Percentiles rank a stretch among this genome's conserved stretches.
Conservation (phyloP, 1,140 invertebrate genomes). For the Solen grandis region DNA sequence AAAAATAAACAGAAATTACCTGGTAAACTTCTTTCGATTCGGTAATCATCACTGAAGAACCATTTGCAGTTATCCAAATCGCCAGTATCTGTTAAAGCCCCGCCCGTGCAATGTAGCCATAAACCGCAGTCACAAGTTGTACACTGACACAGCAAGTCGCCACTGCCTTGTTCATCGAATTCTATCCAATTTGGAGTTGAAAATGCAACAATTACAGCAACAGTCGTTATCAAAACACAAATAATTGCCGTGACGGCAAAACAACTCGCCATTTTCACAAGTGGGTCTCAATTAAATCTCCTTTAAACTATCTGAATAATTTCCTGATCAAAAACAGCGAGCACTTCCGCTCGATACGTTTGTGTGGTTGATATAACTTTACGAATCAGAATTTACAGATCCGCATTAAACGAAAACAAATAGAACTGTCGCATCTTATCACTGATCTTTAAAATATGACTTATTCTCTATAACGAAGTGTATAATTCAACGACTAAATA, state of each 20-base stretch:
- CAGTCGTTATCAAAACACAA: constrained; percentile 75
- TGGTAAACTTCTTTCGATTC: constrained; percentile 71
- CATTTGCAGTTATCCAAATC: constrained; percentile 73
- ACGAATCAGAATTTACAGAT: too few species aligned
- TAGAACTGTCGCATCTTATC: too few species aligned
- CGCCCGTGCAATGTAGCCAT: constrained; percentile 70
- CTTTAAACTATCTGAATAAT: too few species aligned
- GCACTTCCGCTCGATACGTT: too few species aligned
- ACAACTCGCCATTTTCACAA: constrained; percentile 70
- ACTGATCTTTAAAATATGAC: too few species aligned
- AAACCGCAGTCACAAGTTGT: constrained; percentile 72
- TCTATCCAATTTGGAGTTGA: constrained; percentile 76
- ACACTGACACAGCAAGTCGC: constrained; percentile 58
- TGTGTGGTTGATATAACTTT: too few species aligned
- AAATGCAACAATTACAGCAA: constrained; percentile 76
- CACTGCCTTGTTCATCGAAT: constrained; percentile 44
- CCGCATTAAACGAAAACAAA: too few species aligned
- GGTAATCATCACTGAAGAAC: constrained; percentile 74
- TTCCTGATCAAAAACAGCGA: too few species aligned
- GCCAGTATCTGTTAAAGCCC: constrained; percentile 37
- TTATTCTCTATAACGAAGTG: too few species aligned
- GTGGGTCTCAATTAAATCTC: too few species aligned
- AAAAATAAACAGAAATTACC: too few species aligned
- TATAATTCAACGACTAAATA: too few species aligned
- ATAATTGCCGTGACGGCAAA: constrained; percentile 74